phyloP scores from a whole-genome alignment of 2,113 vertebrate genomes.

The Lutjanus erythropterus region DNA sequence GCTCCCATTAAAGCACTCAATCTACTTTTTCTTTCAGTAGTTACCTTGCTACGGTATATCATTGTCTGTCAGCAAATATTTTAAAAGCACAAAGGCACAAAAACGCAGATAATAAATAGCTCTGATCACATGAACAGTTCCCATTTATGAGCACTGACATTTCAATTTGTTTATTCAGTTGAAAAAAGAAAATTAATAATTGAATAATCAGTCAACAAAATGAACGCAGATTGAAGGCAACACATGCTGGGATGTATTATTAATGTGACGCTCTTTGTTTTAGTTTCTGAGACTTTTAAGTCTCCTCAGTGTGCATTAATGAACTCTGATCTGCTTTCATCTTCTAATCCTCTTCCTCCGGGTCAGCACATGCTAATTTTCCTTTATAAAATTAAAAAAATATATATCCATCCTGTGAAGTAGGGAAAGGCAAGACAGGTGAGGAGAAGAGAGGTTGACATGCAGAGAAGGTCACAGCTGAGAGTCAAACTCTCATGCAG shows the following conservation, averaged over 20 bases:
- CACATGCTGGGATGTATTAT: constrained; percentile 46
- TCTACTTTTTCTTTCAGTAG: neutral
- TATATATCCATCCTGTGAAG: constrained; percentile 14
- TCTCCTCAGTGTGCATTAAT: constrained; percentile 46
- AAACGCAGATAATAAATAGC: constrained; percentile 5
- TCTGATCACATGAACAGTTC: constrained; percentile 22
- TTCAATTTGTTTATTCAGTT: constrained; percentile 45
- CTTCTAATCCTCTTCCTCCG: constrained; percentile 53
- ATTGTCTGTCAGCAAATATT: neutral
- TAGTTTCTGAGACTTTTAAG: constrained; percentile 51
- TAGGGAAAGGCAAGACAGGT: constrained; percentile 14
- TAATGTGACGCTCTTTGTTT: constrained; percentile 51
- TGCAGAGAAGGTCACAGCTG: constrained; percentile 15
- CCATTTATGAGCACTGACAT: constrained; percentile 53
- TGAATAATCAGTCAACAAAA: constrained; percentile 67
- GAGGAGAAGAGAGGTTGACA: constrained; percentile 6
- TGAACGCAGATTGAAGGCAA: constrained; percentile 46
- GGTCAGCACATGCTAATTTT: constrained; percentile 59
- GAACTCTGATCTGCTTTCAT: constrained; percentile 60
- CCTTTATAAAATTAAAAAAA: constrained; percentile 8
- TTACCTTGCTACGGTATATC: neutral
- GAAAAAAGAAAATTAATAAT: constrained; percentile 41
- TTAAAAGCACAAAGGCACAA: neutral
- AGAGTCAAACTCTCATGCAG: neutral
- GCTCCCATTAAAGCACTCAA: constrained; percentile 15